Evolutionary conservation across 1,140 invertebrate genomes (phyloP), one percentile per base, ranked within the genome.

Genomic region (Drosophila cardini): DNA sequence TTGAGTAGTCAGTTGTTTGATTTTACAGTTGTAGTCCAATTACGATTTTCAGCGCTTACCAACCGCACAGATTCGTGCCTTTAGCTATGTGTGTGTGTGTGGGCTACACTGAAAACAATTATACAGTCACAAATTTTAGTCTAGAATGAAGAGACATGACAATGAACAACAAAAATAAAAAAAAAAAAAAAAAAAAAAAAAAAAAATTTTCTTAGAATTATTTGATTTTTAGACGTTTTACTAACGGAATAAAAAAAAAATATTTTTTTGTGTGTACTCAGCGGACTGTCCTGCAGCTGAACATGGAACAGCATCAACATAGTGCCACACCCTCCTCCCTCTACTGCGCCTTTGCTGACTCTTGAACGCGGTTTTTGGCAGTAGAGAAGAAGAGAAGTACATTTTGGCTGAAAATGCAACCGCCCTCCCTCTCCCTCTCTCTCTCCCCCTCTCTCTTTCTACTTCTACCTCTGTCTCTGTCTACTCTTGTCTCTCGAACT

Each of bases 11-110:
- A 87, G 83, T 86, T 86, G 83, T 86, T 86, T 86, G 83, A 86
- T 86, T 86, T 86, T 87, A 87, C 83, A 86, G 83, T 86, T 86
- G 83, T 86, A 86, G 83, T 87, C 83, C 83, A 87, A 86, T 86
- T 86, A 86, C 83, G 83, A 86, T 86, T 86, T 87, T 83, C 83
- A 87, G 83, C 83, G 83, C 80, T 83, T 86, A 87, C 83, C 83
- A 79, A 86, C 83, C 83, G 83, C 83, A 86, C 83, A 87, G 83
- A 86, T 86, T 87, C 83, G 57, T 68, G 83, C 83, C 83, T 62
- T 82, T 65, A 73, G 82, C 78, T 64, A 77, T 69, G 32, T 53
- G 30, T 40, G 15, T 52, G 32, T 42, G 53, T 57, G 16, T 15
- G n/a, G n/a, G 52, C 21, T 26, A 26, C 21, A 26, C 21, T 26